These are phyloP conservation scores for Polydrusus pterygomalis DNA, from an alignment of 2,888 invertebrate species.

Conservation along the genomic window DNA sequence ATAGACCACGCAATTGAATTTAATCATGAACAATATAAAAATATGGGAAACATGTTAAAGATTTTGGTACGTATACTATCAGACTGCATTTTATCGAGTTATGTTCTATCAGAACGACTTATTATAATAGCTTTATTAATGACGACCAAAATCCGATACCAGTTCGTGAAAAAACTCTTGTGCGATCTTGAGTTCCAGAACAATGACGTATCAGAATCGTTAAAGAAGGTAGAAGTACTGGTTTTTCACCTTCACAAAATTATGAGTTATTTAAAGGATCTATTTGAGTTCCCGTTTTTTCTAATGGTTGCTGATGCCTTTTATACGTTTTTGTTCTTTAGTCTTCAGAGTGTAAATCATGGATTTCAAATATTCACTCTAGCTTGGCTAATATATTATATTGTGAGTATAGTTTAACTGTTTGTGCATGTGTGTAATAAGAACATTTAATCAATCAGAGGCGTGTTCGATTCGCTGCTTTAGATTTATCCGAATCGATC, in stretches of 20 bases:
- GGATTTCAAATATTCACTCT: background rate
- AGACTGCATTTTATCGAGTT: no score
- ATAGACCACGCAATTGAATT: background rate
- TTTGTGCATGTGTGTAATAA: no score
- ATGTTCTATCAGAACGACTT: background rate
- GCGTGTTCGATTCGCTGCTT: no score
- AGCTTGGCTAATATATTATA: background rate
- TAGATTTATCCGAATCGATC: no score
- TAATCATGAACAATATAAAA: background rate
- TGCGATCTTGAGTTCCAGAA: background rate
- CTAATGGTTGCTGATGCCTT: background rate
- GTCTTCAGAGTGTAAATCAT: background rate
- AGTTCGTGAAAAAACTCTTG: background rate
- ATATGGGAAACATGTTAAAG: background rate
- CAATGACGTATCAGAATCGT: background rate
- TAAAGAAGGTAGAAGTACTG: background rate
- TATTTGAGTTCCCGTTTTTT: background rate
- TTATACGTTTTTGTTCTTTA: background rate
- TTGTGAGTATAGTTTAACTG: no score
- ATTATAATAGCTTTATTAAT: background rate
- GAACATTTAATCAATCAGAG: no score
- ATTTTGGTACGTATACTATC: no score
- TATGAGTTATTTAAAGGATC: background rate
- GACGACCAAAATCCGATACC: background rate
- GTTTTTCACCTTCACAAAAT: background rate